phyloP scores from a whole-genome alignment of 2,113 vertebrate species.

The Eurypyga helias region DNA sequence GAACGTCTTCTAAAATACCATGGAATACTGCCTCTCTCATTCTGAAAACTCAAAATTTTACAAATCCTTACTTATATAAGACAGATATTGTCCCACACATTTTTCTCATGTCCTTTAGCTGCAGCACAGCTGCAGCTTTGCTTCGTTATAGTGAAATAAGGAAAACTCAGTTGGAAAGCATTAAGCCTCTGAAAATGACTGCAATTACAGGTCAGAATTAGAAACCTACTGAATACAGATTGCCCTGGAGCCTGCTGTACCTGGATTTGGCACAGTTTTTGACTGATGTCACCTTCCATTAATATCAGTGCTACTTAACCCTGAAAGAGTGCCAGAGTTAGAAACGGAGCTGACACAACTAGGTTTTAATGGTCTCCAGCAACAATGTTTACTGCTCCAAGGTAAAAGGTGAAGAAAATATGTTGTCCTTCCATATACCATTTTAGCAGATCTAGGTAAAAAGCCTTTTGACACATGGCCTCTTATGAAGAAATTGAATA shows the following conservation, averaged over 20 bases:
- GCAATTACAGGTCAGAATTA: slow-evolving; percentile 29
- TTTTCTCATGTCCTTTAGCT: background rate
- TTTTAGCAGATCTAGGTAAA: slow-evolving; percentile 31
- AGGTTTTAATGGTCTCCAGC: slow-evolving; percentile 16
- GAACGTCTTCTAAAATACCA: accelerated
- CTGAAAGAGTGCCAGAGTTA: background rate
- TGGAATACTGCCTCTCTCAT: background rate
- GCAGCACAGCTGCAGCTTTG: background rate
- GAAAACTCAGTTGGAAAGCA: background rate
- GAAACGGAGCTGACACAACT: slow-evolving; percentile 12
- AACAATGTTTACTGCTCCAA: slow-evolving; percentile 23
- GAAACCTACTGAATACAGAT: background rate
- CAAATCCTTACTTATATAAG: background rate
- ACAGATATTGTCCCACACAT: accelerated
- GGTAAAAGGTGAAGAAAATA: slow-evolving; percentile 42
- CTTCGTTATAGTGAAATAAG: background rate
- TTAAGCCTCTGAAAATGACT: background rate
- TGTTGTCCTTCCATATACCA: slow-evolving; percentile 20
- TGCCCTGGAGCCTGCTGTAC: background rate
- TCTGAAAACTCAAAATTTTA: background rate
- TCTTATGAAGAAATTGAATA: slow-evolving; percentile 31
- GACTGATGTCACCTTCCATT: slow-evolving; percentile 19
- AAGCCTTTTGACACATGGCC: slow-evolving; percentile 27
- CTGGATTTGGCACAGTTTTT: slow-evolving; percentile 13
- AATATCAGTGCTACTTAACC: slow-evolving; percentile 19